Conservation (phyloP, 2,113 vertebrate species). For the Puntigrus tetrazona region DNA sequence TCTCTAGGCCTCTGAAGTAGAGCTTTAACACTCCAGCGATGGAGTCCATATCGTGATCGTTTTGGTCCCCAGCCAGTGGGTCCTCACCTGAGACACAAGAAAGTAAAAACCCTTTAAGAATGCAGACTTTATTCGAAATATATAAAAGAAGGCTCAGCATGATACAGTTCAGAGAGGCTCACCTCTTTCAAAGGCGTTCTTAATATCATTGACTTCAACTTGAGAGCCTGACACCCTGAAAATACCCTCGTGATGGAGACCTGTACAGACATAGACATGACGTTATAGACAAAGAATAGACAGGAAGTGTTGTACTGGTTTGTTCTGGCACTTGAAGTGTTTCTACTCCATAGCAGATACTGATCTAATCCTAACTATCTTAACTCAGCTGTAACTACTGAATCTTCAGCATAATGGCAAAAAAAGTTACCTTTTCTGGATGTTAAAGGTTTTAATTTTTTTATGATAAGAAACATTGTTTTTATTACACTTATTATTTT, state of each 20-base stretch:
- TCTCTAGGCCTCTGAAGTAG: conserved; percentile 92
- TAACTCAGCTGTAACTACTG: neutral
- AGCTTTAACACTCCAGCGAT: conserved; percentile 97
- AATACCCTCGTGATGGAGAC: conserved; percentile 94
- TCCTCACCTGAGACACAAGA: conserved; percentile 83
- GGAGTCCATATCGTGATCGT: conserved; percentile 98
- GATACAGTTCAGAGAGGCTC: neutral
- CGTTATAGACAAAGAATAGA: neutral
- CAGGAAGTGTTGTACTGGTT: neutral
- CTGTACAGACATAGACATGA: conserved; percentile 66
- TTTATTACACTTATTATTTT: neutral
- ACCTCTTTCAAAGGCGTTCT: conserved; percentile 99
- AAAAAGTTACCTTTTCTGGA: too few relatives aligned
- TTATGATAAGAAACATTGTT: too few relatives aligned
- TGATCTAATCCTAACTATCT: neutral
- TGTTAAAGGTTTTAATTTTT: too few relatives aligned
- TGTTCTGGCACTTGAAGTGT: neutral
- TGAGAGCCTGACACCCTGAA: conserved; percentile 97
- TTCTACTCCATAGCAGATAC: neutral
- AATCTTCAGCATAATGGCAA: neutral
- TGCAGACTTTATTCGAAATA: neutral
- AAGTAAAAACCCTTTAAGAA: conserved; percentile 3
- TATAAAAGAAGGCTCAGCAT: neutral
- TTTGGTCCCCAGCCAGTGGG: conserved; percentile 94
- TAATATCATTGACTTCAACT: conserved; percentile 98